Conservation (phyloP, 2,888 invertebrate species). For the Gandaritis pyraliata region DNA sequence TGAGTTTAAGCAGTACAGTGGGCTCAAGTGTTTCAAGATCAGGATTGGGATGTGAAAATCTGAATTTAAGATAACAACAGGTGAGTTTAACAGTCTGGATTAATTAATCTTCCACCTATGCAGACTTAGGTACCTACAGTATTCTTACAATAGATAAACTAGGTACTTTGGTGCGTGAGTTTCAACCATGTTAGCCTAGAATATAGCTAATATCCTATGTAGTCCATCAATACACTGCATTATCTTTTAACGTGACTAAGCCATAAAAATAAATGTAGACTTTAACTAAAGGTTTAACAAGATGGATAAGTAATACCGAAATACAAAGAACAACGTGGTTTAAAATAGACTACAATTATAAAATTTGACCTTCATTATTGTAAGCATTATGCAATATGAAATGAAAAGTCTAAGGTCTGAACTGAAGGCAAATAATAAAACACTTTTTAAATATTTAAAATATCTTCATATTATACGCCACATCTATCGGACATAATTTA, state of each 20-base stretch:
- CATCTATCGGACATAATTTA: too few species aligned
- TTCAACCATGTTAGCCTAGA: neutral
- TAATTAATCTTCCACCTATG: neutral
- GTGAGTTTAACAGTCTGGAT: slow-evolving; percentile 11
- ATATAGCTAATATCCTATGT: neutral
- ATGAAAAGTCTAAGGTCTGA: neutral
- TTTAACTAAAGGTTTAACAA: slow-evolving; percentile 2
- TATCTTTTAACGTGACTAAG: slow-evolving; percentile 25
- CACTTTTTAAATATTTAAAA: too few species aligned
- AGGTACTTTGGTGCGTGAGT: neutral
- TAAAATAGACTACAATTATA: too few species aligned
- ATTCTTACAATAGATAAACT: neutral
- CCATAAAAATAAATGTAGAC: slow-evolving; percentile 16
- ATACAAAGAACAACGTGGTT: neutral
- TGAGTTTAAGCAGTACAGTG: slow-evolving; percentile 8
- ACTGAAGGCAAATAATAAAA: neutral
- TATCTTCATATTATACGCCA: too few species aligned
- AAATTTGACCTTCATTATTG: neutral
- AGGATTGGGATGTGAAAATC: slow-evolving; percentile 25
- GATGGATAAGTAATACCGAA: neutral
- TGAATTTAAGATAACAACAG: slow-evolving; percentile 19
- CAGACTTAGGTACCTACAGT: neutral
- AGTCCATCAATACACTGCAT: slow-evolving; percentile 6
- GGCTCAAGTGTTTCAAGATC: slow-evolving; percentile 7
- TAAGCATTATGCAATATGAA: neutral